Base-by-base conservation (phyloP, 2,797 vertebrate species). In the Sebastes itinus region DNA sequence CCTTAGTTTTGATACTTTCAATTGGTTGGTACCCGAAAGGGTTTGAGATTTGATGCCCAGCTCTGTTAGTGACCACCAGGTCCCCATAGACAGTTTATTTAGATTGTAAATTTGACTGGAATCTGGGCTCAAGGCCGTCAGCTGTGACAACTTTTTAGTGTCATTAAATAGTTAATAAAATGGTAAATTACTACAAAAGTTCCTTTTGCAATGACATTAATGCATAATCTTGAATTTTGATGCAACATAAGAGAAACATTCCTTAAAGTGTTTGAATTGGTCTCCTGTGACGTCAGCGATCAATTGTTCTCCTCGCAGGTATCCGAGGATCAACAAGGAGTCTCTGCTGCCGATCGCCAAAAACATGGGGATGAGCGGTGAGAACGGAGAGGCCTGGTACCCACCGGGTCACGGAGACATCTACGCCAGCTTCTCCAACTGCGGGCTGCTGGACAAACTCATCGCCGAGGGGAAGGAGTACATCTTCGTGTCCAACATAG, bases 401-500 rank as follows among this genome's bases (percentile, higher is more conserved):
- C 98, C 98, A 0, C 98, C 98, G 0, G 98, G 98, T 3, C 98
- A 99, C 5, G 98, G 98, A 1, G 98, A 99, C 82, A 97, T 98
- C 93, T 99, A 99, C 0, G 96, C 96, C 84, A 99, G 98, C 90
- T 99, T 99, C 94, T 94, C 95, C 69, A 98, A 98, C 94, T 98
- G 97, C 0, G 98, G 98, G 18, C 95, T 99, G 91, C 96, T 99
- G 76, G 97, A 98, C 88, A 95, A 92, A 67, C 96, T 99, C 8
- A 93, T 99, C 0, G 90, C 84, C 7, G 96, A 99, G 78, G 97
- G 97, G 42, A 98, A 98, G 89, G 98, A 99, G 81, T 99, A 98
- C 91, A 97, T 99, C 94, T 99, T 99, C 79, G 97, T 99, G 84
- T 99, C 98, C 90, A 99, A 99, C 93, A 99, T 99, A 80, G 98